phyloP scores from a whole-genome alignment of 2,797 vertebrate genomes.

The Numenius phaeopus region DNA sequence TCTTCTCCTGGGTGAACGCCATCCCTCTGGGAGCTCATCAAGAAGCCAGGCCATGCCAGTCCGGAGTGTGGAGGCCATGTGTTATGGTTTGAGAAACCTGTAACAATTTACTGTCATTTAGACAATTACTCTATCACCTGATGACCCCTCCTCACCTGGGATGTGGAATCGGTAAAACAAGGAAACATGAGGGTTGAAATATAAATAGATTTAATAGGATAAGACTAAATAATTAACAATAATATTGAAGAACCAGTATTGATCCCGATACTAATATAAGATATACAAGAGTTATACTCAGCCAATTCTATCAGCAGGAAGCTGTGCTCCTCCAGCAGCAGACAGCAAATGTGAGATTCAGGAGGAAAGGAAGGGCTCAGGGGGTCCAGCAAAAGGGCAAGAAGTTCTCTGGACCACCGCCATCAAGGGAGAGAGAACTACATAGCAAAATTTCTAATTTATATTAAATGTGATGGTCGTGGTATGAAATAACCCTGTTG shows the following conservation, averaged over 20 bases:
- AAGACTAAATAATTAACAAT: not conserved
- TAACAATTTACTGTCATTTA: not conserved
- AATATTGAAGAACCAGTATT: not conserved
- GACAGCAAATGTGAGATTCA: not conserved
- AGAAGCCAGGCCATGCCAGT: not conserved
- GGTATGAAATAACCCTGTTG: not conserved
- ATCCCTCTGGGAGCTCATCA: not conserved
- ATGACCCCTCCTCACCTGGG: not conserved
- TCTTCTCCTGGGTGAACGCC: not conserved
- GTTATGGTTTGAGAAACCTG: not conserved
- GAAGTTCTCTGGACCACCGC: not conserved
- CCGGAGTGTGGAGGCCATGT: rapidly evolving
- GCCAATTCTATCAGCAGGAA: not conserved
- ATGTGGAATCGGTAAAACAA: not conserved
- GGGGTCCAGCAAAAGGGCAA: not conserved
- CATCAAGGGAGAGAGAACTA: not conserved
- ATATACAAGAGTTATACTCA: not conserved
- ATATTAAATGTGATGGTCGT: not conserved
- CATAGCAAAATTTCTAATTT: not conserved
- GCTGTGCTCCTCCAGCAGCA: not conserved
- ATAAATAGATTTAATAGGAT: not conserved
- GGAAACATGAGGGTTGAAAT: not conserved
- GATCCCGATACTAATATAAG: not conserved
- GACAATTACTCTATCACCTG: not conserved
- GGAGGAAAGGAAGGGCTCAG: not conserved